phyloP scores from a whole-genome alignment of 2,113 vertebrate genomes.

The Centropus bengalensis region DNA sequence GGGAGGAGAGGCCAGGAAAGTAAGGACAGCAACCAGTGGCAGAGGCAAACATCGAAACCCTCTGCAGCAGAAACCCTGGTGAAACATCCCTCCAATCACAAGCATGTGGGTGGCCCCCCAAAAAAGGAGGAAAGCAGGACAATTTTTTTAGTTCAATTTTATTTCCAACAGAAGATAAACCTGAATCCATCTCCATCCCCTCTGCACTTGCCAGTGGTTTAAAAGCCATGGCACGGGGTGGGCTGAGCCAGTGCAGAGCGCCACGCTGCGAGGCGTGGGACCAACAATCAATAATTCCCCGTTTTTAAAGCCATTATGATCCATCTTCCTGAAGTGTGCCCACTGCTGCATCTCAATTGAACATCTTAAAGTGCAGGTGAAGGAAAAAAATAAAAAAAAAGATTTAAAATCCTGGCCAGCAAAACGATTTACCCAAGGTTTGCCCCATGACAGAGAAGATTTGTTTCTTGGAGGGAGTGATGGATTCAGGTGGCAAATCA shows the following conservation, averaged over 20 bases:
- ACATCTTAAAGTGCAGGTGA: not conserved
- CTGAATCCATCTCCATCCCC: not conserved
- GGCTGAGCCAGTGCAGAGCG: not conserved
- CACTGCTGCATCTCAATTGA: not conserved
- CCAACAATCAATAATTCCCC: not conserved
- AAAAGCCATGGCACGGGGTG: not conserved
- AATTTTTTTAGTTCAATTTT: not conserved
- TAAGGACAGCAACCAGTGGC: not conserved
- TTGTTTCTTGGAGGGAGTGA: not conserved
- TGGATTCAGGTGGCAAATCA: not conserved
- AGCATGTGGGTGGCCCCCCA: not conserved
- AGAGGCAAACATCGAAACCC: not conserved
- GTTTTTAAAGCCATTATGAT: not conserved
- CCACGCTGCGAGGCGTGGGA: not conserved
- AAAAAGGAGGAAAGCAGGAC: not conserved
- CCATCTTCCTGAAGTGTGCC: not conserved
- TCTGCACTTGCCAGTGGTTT: not conserved
- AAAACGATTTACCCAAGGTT: not conserved
- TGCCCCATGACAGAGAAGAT: not conserved
- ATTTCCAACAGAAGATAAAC: not conserved
- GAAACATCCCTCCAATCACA: not conserved
- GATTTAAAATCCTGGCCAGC: not conserved
- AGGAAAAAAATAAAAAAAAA: rapidly evolving
- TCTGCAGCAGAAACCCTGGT: not conserved
- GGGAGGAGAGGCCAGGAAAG: not conserved